Percentiles rank a stretch among this genome's conserved stretches.
phyloP scores from a whole-genome alignment of 2,797 vertebrate genomes.

The Coendou prehensilis region DNA sequence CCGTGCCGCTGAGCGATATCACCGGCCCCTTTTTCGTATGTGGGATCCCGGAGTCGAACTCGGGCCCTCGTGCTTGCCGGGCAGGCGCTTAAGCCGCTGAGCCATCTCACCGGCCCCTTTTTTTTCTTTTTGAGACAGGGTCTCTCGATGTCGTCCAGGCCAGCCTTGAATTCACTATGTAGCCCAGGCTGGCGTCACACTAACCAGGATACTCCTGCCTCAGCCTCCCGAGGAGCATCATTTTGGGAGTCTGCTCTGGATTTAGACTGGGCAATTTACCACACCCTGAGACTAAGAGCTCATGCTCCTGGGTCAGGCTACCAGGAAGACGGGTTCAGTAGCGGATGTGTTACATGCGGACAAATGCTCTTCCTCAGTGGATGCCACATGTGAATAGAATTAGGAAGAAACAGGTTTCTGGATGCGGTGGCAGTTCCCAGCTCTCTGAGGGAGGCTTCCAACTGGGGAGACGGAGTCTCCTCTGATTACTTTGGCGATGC shows the following conservation, averaged over 20 bases:
- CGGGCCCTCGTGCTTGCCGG: too few relatives aligned
- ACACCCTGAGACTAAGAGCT: background rate
- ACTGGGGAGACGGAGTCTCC: background rate
- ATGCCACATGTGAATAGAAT: background rate
- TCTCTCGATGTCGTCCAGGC: background rate
- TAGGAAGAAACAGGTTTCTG: background rate
- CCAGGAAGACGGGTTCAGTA: background rate
- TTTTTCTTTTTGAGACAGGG: background rate
- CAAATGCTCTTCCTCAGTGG: background rate
- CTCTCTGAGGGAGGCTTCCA: background rate
- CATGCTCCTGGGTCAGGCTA: background rate
- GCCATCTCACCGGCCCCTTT: too few relatives aligned
- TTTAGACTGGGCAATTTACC: background rate
- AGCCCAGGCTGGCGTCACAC: background rate
- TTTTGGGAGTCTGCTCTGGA: background rate
- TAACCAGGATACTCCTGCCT: background rate
- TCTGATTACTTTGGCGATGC: background rate
- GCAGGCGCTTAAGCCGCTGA: too few relatives aligned
- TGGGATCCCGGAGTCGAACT: too few relatives aligned
- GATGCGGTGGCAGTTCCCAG: background rate
- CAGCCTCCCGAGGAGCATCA: background rate
- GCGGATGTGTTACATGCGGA: background rate
- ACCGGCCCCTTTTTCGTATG: too few relatives aligned
- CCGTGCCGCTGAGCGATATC: too few relatives aligned
- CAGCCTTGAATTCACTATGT: too few relatives aligned